These are phyloP conservation scores for Glaucidium brasilianum DNA, from an alignment of 2,113 vertebrate genomes.

Conservation along the genomic window DNA sequence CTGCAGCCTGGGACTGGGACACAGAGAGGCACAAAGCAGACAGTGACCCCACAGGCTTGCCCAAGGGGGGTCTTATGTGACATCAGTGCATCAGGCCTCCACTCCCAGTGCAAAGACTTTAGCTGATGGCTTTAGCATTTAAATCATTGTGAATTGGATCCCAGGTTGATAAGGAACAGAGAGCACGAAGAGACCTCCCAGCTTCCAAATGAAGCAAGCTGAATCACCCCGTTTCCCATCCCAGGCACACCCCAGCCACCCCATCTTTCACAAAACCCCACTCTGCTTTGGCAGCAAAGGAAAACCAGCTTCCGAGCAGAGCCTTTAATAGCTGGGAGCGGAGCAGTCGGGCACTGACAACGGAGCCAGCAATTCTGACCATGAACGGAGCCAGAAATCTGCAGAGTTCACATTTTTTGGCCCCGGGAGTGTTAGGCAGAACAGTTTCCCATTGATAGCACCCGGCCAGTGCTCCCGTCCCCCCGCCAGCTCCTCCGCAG, in stretches of 20 bases:
- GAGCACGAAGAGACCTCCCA: not conserved
- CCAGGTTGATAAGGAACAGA: accelerated
- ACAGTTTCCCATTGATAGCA: conserved; percentile 48
- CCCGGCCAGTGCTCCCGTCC: not conserved
- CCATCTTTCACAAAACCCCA: not conserved
- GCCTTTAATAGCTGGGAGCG: not conserved
- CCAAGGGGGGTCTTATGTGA: accelerated
- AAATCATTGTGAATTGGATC: accelerated
- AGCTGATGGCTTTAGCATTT: not conserved
- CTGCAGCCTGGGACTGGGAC: not conserved
- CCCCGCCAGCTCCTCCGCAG: not conserved
- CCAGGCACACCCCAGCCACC: not conserved
- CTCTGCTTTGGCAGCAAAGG: not conserved
- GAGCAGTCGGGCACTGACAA: not conserved
- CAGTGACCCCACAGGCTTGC: not conserved
- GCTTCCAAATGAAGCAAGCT: accelerated
- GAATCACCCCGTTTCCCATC: not conserved
- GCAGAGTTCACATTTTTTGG: conserved; percentile 25
- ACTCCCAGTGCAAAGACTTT: not conserved
- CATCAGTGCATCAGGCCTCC: accelerated
- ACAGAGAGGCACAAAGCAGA: accelerated
- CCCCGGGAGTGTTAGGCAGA: not conserved
- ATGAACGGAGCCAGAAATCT: not conserved
- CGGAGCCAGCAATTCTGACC: not conserved
- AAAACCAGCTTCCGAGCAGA: not conserved